phyloP scores from a whole-genome alignment of 2,888 invertebrate species.

The Bombyx huttoni region DNA sequence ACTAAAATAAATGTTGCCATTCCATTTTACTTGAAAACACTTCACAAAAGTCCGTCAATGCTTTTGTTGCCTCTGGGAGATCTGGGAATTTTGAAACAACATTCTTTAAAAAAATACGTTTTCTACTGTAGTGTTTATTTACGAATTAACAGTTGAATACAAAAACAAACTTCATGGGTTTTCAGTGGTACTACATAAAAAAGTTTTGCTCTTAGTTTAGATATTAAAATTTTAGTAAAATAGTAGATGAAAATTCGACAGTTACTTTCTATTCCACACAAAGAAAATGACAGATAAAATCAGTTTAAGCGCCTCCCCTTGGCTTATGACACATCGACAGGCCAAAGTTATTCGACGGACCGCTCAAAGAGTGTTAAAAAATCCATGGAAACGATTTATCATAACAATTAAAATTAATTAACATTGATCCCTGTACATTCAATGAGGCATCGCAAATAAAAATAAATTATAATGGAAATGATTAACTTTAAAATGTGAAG shows the following conservation, averaged over 20 bases:
- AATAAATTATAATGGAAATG: too few relatives aligned
- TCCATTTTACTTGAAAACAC: slow-evolving; percentile 46
- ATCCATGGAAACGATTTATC: slow-evolving; percentile 24
- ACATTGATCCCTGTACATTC: too few relatives aligned
- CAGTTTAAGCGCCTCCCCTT: slow-evolving; percentile 36
- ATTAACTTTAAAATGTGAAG: too few relatives aligned
- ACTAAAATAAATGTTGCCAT: slow-evolving; percentile 44
- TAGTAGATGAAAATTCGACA: not conserved
- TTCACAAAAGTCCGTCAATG: slow-evolving; percentile 8
- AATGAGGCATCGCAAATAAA: too few relatives aligned
- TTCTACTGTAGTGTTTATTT: not conserved
- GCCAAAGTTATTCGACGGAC: slow-evolving; percentile 64
- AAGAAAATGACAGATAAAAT: not conserved
- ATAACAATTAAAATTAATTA: not conserved
- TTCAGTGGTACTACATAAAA: too few relatives aligned
- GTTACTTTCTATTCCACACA: not conserved
- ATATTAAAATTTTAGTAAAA: not conserved
- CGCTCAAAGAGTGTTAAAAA: slow-evolving; percentile 37
- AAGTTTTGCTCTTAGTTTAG: too few relatives aligned
- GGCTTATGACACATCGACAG: slow-evolving; percentile 71
- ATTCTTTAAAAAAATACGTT: not conserved
- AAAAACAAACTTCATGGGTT: too few relatives aligned
- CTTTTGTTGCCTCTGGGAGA: not conserved
- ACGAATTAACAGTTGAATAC: too few relatives aligned
- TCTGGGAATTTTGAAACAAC: not conserved